phyloP scores from a whole-genome alignment of 1,140 invertebrate genomes.

The Ceratitis capitata region DNA sequence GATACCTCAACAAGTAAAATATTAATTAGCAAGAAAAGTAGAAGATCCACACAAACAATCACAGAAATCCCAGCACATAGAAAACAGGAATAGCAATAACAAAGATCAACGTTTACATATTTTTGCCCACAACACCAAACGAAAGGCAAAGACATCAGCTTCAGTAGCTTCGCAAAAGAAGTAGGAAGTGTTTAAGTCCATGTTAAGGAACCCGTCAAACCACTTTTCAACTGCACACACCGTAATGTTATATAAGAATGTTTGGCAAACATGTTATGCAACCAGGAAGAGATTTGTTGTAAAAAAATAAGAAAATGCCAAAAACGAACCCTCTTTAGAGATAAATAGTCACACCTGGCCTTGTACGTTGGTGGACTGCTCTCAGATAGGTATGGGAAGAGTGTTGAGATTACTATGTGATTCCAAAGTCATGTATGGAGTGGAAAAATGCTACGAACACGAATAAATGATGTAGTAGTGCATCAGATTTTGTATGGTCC shows the following conservation, averaged over 20 bases:
- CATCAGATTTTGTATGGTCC: too few species aligned
- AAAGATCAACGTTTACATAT: not conserved
- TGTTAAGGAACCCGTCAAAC: conserved; percentile 24
- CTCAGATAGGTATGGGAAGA: too few species aligned
- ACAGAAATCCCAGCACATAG: not conserved
- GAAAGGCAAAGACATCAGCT: not conserved
- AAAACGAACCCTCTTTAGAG: not conserved
- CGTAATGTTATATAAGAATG: not conserved
- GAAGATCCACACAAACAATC: not conserved
- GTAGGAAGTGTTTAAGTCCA: conserved; percentile 29
- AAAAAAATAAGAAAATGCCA: not conserved
- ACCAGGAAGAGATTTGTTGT: conserved; percentile 5
- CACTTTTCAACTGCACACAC: not conserved
- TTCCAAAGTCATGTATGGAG: too few species aligned
- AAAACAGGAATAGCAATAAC: not conserved
- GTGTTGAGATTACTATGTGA: too few species aligned
- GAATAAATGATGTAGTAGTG: too few species aligned
- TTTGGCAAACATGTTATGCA: conserved; percentile 35
- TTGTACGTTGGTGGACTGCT: too few species aligned
- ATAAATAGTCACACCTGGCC: too few species aligned
- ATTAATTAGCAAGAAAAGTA: not conserved
- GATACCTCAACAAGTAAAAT: too few species aligned
- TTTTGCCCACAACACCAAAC: not conserved
- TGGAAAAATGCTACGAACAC: too few species aligned
- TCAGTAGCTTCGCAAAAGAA: not conserved